Percentiles rank a stretch among this genome's conserved stretches.
Conservation (phyloP, 2,888 invertebrate species). For the Amaurobius ferox region DNA sequence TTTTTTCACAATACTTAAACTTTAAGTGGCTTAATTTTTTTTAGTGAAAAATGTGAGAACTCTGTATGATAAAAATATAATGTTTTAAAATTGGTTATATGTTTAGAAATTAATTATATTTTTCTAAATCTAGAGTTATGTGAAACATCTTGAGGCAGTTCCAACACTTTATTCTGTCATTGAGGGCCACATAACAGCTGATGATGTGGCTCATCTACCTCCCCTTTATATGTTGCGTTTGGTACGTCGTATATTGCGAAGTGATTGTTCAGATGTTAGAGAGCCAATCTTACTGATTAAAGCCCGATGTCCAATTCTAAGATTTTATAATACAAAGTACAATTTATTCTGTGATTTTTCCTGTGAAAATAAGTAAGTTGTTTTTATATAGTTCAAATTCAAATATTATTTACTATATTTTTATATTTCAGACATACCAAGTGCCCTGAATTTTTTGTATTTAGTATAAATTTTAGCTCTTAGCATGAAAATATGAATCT, state of each 20-base stretch:
- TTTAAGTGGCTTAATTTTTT: too few species aligned
- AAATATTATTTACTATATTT: background rate
- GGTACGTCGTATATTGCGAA: conserved; percentile 36
- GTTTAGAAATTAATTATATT: too few species aligned
- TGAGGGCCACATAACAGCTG: conserved; percentile 30
- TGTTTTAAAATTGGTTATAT: too few species aligned
- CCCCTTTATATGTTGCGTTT: conserved; percentile 40
- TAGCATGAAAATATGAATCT: too few species aligned
- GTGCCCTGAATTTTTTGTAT: too few species aligned
- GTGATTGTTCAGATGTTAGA: conserved; percentile 31
- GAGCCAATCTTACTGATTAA: conserved; percentile 46
- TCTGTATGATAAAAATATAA: too few species aligned
- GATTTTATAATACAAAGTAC: conserved; percentile 54
- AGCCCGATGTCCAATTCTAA: conserved; percentile 56
- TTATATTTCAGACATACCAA: too few species aligned
- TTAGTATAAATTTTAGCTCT: too few species aligned
- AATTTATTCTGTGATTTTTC: conserved; percentile 62
- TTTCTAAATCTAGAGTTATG: conserved; percentile 24
- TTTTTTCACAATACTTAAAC: too few species aligned
- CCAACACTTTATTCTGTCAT: conserved; percentile 34
- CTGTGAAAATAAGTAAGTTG: conserved; percentile 52
- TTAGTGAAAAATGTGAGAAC: too few species aligned
- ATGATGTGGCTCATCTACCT: conserved; percentile 23
- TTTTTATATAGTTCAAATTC: background rate
- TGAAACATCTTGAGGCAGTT: conserved; percentile 26